Evolutionary conservation across 2,888 invertebrate species (phyloP).

Genomic region (Tiphia femorata): DNA sequence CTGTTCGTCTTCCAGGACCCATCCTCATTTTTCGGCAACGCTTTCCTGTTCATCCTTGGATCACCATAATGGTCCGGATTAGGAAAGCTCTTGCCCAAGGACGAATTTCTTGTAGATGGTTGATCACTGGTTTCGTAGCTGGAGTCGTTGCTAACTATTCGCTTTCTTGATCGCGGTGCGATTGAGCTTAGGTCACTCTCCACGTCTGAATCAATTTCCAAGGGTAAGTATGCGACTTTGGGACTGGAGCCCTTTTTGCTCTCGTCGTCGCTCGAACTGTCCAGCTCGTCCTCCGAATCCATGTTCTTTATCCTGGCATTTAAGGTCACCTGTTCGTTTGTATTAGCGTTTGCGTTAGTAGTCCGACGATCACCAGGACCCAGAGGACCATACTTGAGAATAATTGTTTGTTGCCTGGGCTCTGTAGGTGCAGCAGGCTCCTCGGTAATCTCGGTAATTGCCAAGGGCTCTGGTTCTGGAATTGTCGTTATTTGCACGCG

Average conservation of each 20-base stretch:
- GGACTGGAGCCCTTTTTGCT: slow-evolving; percentile 39
- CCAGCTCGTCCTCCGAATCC: slow-evolving; percentile 51
- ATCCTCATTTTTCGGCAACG: slow-evolving; percentile 19
- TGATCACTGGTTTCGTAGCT: slow-evolving; percentile 1
- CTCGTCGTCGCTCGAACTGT: slow-evolving; percentile 57
- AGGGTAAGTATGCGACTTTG: slow-evolving; percentile 56
- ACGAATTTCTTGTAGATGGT: background rate
- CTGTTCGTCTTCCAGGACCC: slow-evolving; percentile 49
- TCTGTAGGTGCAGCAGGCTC: slow-evolving; percentile 6
- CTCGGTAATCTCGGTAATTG: background rate
- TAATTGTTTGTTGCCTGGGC: no score
- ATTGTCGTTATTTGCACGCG: no score
- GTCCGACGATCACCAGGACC: slow-evolving; percentile 55
- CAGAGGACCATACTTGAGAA: slow-evolving; percentile 55
- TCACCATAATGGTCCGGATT: slow-evolving; percentile 58
- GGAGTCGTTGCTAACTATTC: slow-evolving; percentile 42
- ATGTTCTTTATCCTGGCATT: slow-evolving; percentile 17
- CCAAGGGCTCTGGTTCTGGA: no score
- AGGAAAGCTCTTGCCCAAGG: slow-evolving; percentile 44
- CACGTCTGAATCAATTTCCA: slow-evolving; percentile 63
- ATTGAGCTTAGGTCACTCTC: slow-evolving; percentile 55
- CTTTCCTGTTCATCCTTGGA: slow-evolving; percentile 18
- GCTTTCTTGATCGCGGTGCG: slow-evolving; percentile 48
- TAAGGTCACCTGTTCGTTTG: slow-evolving; percentile 1
- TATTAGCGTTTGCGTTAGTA: slow-evolving; percentile 27